Evolutionary conservation across 2,113 vertebrate genomes (phyloP), one percentile per base, ranked within the genome.

Genomic region (Clarias batrachus): DNA sequence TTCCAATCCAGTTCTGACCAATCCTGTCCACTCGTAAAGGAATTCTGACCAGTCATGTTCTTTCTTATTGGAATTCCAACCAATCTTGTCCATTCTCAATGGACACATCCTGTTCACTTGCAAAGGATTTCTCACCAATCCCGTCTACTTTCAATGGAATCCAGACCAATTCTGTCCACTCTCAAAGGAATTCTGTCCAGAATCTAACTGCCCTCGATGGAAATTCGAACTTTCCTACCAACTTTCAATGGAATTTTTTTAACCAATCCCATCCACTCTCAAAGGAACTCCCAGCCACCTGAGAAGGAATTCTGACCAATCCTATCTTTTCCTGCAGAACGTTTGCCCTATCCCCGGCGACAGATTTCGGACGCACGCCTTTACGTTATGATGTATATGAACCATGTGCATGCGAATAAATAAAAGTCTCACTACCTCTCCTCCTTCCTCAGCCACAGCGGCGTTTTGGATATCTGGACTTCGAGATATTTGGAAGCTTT

Each of bases 401-500:
- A 74, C 71, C 10, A 21, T 73, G 33, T 14, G 8, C 21, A 48
- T 57, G 54, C 30, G 4, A 57, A 78, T 56, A 10, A 60, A 82
- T 41, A 33, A 13, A 17, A 23, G 33, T 56, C 8, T 19, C 60
- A 86, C 86, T 94, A 99, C 98, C 96, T 96, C 85, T 98, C 97
- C 86, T 96, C 94, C 84, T 96, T 94, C 91, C 97, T 93, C 85
- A 97, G 93, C 98, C 97, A 99, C 25, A 99, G 93, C 10, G 98
- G 97, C 81, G 95, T 97, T 90, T 91, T 95, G 62, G 97, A 95
- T 93, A 99, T 96, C 71, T 99, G 97, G 82, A 96, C 93, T 93
- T 97, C 96, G 91, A 97, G 98, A 83, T 95, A 95, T 90, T 99
- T 99, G 78, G 98, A 99, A 82, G 97, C 97, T 95, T 93, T 97